Evolutionary conservation across 2,113 vertebrate species (phyloP).

Genomic region (Chrysemys picta): DNA sequence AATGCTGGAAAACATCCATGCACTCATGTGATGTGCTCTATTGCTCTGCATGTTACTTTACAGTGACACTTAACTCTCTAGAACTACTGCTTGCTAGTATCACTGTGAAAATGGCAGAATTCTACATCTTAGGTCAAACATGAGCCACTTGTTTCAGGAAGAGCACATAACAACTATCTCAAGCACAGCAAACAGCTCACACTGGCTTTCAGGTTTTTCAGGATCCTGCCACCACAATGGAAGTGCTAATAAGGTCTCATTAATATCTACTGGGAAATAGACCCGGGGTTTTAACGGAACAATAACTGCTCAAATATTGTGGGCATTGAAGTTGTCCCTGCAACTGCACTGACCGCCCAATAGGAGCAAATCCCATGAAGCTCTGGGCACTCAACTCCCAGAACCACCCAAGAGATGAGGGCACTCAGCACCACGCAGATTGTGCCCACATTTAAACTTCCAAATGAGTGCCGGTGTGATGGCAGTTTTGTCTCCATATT

Average conservation of each 20-base stretch:
- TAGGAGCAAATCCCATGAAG: neutral
- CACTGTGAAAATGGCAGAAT: neutral
- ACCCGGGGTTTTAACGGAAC: neutral
- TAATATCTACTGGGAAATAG: neutral
- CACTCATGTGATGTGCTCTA: neutral
- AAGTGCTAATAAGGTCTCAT: neutral
- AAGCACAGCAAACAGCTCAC: neutral
- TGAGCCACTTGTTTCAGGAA: neutral
- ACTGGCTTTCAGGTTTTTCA: neutral
- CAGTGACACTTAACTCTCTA: neutral
- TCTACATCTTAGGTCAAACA: neutral
- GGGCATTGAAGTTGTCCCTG: rapidly evolving
- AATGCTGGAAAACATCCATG: slow-evolving; percentile 28
- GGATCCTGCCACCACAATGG: neutral
- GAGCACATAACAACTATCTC: neutral
- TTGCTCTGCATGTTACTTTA: neutral
- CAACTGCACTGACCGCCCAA: rapidly evolving
- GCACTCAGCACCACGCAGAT: neutral
- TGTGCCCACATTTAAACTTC: neutral
- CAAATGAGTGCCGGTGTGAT: neutral
- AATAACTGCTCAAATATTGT: neutral
- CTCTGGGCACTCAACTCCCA: neutral
- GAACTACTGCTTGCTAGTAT: neutral
- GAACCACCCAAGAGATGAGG: neutral
- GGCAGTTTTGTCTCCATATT: neutral